A percentile compares a stretch with the other conserved stretches of the same genome.
phyloP scores from a whole-genome alignment of 1,140 invertebrate genomes.

The Latrodectus geometricus region DNA sequence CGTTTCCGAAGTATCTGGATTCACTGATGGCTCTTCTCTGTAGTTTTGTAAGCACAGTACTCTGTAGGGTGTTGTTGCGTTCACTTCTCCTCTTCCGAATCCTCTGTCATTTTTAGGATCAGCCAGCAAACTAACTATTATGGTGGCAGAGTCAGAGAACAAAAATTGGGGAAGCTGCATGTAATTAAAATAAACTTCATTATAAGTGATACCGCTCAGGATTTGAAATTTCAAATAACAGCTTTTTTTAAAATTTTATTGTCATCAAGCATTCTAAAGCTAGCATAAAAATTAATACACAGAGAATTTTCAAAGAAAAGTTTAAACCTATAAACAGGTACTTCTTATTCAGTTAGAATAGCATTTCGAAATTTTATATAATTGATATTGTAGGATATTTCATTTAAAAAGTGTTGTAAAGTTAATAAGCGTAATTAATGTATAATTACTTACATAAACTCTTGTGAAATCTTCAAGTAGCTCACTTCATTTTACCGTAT shows the following conservation, averaged over 20 bases:
- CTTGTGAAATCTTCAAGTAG: too few species aligned
- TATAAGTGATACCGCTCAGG: neutral
- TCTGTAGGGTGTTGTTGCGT: slow-evolving; percentile 63
- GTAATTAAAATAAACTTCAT: neutral
- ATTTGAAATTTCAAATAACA: neutral
- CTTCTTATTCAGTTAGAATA: neutral
- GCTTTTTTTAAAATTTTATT: too few species aligned
- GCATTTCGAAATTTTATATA: neutral
- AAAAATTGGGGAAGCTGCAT: slow-evolving; percentile 62
- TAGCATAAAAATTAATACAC: neutral
- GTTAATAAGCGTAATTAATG: too few species aligned
- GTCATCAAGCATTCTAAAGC: neutral
- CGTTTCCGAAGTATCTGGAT: slow-evolving; percentile 35
- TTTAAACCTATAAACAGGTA: neutral
- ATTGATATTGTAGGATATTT: too few species aligned
- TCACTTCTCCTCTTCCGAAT: slow-evolving; percentile 60
- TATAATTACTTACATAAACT: too few species aligned
- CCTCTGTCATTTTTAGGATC: slow-evolving; percentile 63
- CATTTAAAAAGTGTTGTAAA: too few species aligned
- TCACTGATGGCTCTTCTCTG: slow-evolving; percentile 34
- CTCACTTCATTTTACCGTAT: too few species aligned
- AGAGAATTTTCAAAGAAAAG: neutral
- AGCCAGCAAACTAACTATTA: slow-evolving; percentile 63
- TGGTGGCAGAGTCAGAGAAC: slow-evolving; percentile 61
- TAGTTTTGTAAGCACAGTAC: slow-evolving; percentile 62